Evolutionary conservation across 2,113 vertebrate species (phyloP), one percentile per base, ranked within the genome.

Genomic region (Hystrix brachyura): DNA sequence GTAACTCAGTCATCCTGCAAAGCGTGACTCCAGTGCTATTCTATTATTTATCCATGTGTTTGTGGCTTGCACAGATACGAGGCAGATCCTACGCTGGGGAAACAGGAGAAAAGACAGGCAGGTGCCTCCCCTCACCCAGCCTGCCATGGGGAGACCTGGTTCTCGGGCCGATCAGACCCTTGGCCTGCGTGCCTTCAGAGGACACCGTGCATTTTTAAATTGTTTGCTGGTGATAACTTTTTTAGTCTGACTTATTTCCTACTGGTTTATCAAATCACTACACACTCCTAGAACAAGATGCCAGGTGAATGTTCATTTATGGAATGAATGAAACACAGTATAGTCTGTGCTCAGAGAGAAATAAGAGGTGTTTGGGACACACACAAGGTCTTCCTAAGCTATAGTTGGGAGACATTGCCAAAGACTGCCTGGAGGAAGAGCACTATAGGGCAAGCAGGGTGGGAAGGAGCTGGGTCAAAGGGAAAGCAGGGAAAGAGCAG

Each of bases 361-460:
- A 32, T 23, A 7, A 6, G 27, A 86, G 23, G 8, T 34, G 29
- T 78, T 23, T 0, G 29, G 34, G 64, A 71, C 62, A 82, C 18
- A 51, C 14, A 27, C 0, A 48, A 48, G 12, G 23, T 4, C 74
- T 80, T n/a, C 57, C 46, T 59, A 5, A 21, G 34, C 10, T n/a
- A 25, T n/a, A 65, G 46, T 7, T 69, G 11, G 29, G 14, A 55
- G 19, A 76, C 5, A 2, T 53, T 64, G 25, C 32, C n/a, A 43
- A 79, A 64, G 60, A 23, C n/a, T 95, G 79, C n/a, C 27, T 87
- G 60, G 43, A 91, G 82, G n/a, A 69, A 88, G 25, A 72, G 23
- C 4, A 67, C 13, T 38, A 71, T 19, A 38, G 53, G 76, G 8
- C 1, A 9, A 86, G 19, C 1, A 78, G 27, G 15, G 13, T 51